These are phyloP conservation scores for Scaptomyza flava DNA, from an alignment of 2,888 invertebrate genomes.

Conservation along the genomic window DNA sequence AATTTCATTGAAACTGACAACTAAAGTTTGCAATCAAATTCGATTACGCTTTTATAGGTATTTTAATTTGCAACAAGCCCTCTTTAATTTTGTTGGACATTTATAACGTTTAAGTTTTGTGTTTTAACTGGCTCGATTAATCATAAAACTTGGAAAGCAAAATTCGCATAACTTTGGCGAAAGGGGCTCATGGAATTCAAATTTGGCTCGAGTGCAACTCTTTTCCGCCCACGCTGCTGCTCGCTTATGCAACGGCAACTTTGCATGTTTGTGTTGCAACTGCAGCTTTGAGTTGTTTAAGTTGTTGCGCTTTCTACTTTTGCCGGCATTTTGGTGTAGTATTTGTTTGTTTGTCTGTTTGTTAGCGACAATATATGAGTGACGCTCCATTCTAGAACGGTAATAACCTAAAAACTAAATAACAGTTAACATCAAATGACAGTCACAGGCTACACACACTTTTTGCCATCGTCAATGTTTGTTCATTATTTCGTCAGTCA, in stretches of 20 bases:
- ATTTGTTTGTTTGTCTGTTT: neutral
- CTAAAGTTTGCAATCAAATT: neutral
- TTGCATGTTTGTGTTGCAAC: neutral
- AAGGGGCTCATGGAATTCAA: slow-evolving; percentile 32
- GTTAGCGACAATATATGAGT: neutral
- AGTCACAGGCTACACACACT: no score
- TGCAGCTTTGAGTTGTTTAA: neutral
- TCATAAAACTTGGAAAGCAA: slow-evolving; percentile 18
- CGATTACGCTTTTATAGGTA: neutral
- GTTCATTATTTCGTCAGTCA: neutral
- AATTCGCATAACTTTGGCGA: slow-evolving; percentile 16
- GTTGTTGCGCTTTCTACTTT: neutral
- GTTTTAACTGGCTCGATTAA: neutral
- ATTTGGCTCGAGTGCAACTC: slow-evolving; percentile 27
- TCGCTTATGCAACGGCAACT: neutral
- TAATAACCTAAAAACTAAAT: neutral
- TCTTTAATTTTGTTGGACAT: neutral
- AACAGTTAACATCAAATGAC: neutral
- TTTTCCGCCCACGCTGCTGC: neutral
- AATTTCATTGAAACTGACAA: neutral
- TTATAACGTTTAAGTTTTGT: neutral
- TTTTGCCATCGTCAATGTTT: neutral
- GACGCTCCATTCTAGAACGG: no score
- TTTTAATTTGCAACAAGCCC: neutral
- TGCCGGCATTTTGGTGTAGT: neutral